Base-by-base conservation (phyloP, 2,797 vertebrate genomes). In the Novumbra hubbsi region DNA sequence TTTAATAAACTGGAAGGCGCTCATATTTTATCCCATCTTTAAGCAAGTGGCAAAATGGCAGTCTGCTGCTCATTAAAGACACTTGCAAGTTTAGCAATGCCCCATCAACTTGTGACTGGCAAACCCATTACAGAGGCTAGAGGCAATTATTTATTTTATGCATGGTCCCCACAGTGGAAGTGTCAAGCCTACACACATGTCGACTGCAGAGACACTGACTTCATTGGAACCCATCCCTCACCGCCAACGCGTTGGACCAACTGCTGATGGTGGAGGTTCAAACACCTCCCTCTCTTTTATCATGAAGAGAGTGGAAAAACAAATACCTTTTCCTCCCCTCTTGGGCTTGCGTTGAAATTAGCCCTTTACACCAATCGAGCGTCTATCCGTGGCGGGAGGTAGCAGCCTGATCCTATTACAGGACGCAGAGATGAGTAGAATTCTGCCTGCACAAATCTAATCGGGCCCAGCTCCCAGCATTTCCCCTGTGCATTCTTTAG, bases 381-480 rank as follows among this genome's bases (percentile, higher is more conserved):
- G 73, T 79, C 62, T 77, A 55, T 77, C 52, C 68, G 2, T 52
- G 73, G 48, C 72, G 66, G 73, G 19, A 68, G 70, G 68, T 69
- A 5, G 30, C 66, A 60, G 70, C 73, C 72, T 83, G 78, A 87
- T 83, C 81, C 77, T 71, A 79, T 86, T 83, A 83, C 76, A 70
- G 78, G 78, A 68, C 27, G 48, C 81, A 78, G 27, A 75, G 72
- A 81, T 73, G 72, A 80, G 69, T 80, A 75, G 73, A 73, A 74
- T 78, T 82, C 67, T 79, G 77, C 70, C 76, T 73, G 52, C 27
- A 78, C 60, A 82, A 77, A 85, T 85, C 80, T 81, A 79, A 86
- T 80, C 78, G 79, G 78, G 71, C 73, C 67, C 66, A 55, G 63
- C 66, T 83, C 71, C 65, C 76, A 80, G 66, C 77, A 77, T 73